phyloP scores from a whole-genome alignment of 2,797 vertebrate genomes.

The Brachymystax lenok region DNA sequence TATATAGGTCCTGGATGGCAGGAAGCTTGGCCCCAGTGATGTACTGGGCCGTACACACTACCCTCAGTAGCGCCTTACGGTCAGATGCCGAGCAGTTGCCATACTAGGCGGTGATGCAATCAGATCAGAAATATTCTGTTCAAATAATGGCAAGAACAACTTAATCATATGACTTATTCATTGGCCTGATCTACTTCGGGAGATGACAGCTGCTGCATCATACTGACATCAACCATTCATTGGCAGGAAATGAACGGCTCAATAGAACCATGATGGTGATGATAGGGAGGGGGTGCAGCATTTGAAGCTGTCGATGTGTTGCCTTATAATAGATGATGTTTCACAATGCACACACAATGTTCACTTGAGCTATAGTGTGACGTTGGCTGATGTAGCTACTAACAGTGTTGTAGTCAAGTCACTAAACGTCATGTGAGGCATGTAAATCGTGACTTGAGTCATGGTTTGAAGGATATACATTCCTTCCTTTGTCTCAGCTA shows the following conservation, averaged over 20 bases:
- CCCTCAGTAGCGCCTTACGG: too few species aligned
- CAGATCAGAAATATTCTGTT: conserved; percentile 1
- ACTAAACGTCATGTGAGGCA: too few species aligned
- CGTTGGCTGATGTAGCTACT: not conserved
- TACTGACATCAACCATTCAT: conserved; percentile 1
- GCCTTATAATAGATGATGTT: not conserved
- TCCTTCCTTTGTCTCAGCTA: too few species aligned
- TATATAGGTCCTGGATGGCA: too few species aligned
- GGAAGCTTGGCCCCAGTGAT: too few species aligned
- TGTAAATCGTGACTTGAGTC: too few species aligned
- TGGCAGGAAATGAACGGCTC: not conserved
- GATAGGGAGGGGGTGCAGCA: not conserved
- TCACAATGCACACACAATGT: not conserved
- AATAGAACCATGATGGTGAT: not conserved
- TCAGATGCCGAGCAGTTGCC: too few species aligned
- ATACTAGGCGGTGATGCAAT: not conserved
- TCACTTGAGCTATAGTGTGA: not conserved
- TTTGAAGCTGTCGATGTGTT: not conserved
- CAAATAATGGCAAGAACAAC: not conserved
- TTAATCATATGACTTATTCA: not conserved
- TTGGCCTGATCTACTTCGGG: not conserved
- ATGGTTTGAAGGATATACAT: not conserved
- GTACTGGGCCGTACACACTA: too few species aligned
- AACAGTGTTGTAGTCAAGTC: not conserved
- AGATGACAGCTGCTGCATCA: not conserved